A percentile compares a stretch with the other conserved stretches of the same genome.
These are phyloP conservation scores for Steromphala cineraria DNA, from an alignment of 2,888 invertebrate species.

Conservation along the genomic window DNA sequence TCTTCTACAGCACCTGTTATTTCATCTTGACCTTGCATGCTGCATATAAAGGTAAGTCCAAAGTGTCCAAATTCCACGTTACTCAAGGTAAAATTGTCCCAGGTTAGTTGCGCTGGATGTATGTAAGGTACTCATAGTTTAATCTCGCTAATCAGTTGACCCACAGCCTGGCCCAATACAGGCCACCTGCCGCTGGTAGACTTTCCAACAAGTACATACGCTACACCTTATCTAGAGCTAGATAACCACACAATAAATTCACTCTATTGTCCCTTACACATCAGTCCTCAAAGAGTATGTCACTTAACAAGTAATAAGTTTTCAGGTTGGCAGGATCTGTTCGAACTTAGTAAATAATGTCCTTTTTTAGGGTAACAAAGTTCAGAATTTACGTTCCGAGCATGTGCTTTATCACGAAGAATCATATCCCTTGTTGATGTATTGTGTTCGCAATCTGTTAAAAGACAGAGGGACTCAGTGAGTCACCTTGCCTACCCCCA, in stretches of 20 bases:
- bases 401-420: too few relatives aligned
- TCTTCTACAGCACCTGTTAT: too few relatives aligned
- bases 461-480: too few relatives aligned
- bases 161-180: background rate
- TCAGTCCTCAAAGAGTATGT: background rate
- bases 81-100: background rate
- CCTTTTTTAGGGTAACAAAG: too few relatives aligned
- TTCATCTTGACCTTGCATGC: too few relatives aligned
- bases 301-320: background rate
- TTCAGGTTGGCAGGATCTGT: background rate
- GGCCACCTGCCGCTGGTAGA: background rate
- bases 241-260: background rate
- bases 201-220: background rate
- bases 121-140: background rate
- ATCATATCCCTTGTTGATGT: too few relatives aligned
- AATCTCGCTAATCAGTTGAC: conserved; percentile 1
- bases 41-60: too few relatives aligned
- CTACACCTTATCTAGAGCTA: background rate
- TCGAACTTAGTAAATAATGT: too few relatives aligned
- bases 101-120: background rate
- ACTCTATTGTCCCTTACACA: background rate
- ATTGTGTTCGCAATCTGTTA: too few relatives aligned
- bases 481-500: too few relatives aligned
- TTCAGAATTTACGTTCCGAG: too few relatives aligned
- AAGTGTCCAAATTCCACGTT: too few relatives aligned